These are phyloP conservation scores for Tetragonula carbonaria DNA, from an alignment of 2,888 invertebrate species.

Conservation along the genomic window DNA sequence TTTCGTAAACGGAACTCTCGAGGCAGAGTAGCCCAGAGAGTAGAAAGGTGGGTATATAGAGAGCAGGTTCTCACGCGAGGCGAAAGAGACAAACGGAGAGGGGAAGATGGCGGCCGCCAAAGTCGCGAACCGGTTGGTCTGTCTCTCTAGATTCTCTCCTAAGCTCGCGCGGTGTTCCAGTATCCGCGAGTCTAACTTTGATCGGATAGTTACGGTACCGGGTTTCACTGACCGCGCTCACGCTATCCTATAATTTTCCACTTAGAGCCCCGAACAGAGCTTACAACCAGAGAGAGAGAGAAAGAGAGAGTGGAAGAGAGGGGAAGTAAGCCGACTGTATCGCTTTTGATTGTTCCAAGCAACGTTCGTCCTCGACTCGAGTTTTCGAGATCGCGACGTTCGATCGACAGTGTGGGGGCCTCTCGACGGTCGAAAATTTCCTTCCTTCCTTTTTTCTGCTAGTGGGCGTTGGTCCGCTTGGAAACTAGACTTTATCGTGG, in stretches of 20 bases:
- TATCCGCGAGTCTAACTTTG: constrained; percentile 67
- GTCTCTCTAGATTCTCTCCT: constrained; percentile 77
- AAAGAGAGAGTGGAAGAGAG: not conserved
- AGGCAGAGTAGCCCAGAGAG: constrained; percentile 61
- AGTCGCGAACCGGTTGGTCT: constrained; percentile 82
- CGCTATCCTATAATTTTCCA: constrained; percentile 43
- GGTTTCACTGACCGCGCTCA: constrained; percentile 44
- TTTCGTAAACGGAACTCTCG: constrained; percentile 70
- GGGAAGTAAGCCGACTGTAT: not conserved
- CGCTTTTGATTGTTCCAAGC: not conserved
- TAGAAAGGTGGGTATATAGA: constrained; percentile 71
- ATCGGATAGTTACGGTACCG: constrained; percentile 58
- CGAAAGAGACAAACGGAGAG: constrained; percentile 75
- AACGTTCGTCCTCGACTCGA: not conserved
- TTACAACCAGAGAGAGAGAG: not conserved
- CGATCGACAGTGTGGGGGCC: not conserved
- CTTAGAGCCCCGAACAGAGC: not conserved
- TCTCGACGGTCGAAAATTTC: not conserved
- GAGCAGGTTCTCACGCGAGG: constrained; percentile 77
- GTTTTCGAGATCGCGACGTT: not conserved
- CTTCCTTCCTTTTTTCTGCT: not conserved
- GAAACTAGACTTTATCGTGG: constrained; percentile 2
- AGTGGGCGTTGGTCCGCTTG: not conserved
- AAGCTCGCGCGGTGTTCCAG: constrained; percentile 66
- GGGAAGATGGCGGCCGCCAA: constrained; percentile 82